These are phyloP conservation scores for Neoseiulus cucumeris DNA, from an alignment of 1,140 invertebrate genomes.

Conservation along the genomic window DNA sequence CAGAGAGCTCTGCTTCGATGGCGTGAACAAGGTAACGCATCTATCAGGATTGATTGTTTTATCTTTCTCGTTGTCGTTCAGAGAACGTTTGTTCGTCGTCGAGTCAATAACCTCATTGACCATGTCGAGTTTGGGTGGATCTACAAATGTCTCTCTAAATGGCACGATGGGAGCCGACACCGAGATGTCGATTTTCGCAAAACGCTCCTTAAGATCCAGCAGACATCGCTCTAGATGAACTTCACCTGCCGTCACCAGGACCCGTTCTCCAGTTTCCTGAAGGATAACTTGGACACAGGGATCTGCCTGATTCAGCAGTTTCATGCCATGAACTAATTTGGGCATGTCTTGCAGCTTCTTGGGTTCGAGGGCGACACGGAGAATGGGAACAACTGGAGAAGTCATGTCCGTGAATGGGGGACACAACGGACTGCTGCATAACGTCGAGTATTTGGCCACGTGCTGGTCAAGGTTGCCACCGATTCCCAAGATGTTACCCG, in stretches of 20 bases:
- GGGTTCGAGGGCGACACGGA: constrained; percentile 85
- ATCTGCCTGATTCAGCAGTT: constrained; percentile 73
- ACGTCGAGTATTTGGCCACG: constrained; percentile 69
- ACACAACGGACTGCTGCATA: constrained; percentile 61
- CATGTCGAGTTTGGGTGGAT: constrained; percentile 61
- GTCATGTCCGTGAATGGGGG: constrained; percentile 70
- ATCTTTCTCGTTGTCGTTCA: constrained; percentile 18
- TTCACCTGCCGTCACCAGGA: constrained; percentile 88
- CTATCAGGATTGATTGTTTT: constrained; percentile 6
- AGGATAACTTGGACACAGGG: constrained; percentile 68
- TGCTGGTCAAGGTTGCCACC: constrained; percentile 57
- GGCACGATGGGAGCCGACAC: constrained; percentile 89
- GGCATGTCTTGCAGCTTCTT: constrained; percentile 50
- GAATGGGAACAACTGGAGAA: constrained; percentile 49
- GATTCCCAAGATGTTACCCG: constrained; percentile 77
- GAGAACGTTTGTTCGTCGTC: constrained; percentile 29
- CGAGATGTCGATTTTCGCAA: constrained; percentile 67
- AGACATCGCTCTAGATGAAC: constrained; percentile 90
- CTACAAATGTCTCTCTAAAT: constrained; percentile 77
- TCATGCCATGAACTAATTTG: constrained; percentile 54
- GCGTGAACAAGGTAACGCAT: not conserved
- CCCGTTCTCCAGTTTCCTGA: constrained; percentile 84
- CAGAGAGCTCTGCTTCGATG: not conserved
- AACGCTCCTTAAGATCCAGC: constrained; percentile 51
- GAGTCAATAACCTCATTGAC: constrained; percentile 59